Base-by-base conservation (phyloP, 2,797 vertebrate species). In the Spheniscus humboldti region DNA sequence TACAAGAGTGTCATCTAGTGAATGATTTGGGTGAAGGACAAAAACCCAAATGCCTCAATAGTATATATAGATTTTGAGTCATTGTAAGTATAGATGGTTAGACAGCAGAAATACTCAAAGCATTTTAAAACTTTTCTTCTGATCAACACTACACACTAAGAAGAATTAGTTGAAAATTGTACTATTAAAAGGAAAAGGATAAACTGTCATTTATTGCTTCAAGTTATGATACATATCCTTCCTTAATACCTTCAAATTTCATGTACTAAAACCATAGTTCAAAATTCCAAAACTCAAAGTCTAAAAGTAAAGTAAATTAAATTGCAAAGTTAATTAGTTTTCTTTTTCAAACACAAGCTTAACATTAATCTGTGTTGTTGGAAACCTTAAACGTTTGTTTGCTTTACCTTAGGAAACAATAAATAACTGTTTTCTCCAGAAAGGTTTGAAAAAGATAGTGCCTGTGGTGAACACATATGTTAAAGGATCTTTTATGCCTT, bases 1-100 rank as follows among this genome's bases (percentile, higher is more conserved):
- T 79, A 53, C 92, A 83, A 97, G 85, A 95, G 77, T 96, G 95
- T 94, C 96, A 97, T 81, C 96, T 97, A 97, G 96, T 95, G 96
- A 97, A 83, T 76, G 12, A 48, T 78, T 86, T 69, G 39, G 22
- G 85, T 52, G 79, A 83, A 79, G 39, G 41, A 88, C 18, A 66
- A 7, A 55, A 45, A 78, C 10, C 4, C 16, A 48, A 75, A 66
- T 31, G 11, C 23, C 31, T 76, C 27, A 30, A 17, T 3, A 52
- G 8, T 22, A 73, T 53, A 73, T 53, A 12, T 37, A 55, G 37
- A 55, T 45, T 64, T 53, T 50, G 47, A 84, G 11, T 86, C 39
- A 50, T 57, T 48, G 0, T 18, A 68, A 23, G 16, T n/a, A 27
- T 23, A 56, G 19, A 18, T 55, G 18, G 11, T 37, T 39, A 73